Evolutionary conservation across 2,797 vertebrate genomes (phyloP).

Genomic region (Agapornis canus): DNA sequence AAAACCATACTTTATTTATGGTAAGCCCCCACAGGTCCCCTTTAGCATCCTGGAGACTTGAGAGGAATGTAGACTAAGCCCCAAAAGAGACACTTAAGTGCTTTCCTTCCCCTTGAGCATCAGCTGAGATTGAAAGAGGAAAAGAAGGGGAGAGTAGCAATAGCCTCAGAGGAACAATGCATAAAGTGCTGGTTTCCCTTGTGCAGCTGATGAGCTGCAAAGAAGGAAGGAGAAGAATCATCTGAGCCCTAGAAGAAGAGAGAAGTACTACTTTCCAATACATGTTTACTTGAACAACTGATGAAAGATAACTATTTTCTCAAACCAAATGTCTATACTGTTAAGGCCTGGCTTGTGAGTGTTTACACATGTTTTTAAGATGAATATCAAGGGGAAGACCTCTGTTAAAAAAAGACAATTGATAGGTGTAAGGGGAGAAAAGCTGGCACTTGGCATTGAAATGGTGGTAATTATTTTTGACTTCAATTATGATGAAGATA

Average conservation of each 20-base stretch:
- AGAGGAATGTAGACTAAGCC: conserved; percentile 1
- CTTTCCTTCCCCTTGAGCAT: conserved; percentile 45
- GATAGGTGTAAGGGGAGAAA: background rate
- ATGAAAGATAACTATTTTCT: rapidly evolving
- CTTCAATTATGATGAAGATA: background rate
- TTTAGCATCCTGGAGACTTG: background rate
- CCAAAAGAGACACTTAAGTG: conserved; percentile 61
- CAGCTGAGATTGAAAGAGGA: background rate
- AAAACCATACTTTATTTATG: conserved; percentile 28
- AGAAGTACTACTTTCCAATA: background rate
- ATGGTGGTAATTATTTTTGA: background rate
- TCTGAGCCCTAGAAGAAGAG: background rate
- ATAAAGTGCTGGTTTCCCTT: conserved; percentile 26
- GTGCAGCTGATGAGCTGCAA: background rate
- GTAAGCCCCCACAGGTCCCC: conserved; percentile 37
- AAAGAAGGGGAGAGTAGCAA: conserved; percentile 15
- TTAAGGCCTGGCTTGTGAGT: background rate
- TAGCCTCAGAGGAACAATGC: background rate
- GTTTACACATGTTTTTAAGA: background rate
- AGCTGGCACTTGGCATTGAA: background rate
- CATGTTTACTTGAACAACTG: background rate
- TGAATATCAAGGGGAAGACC: background rate
- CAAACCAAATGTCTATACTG: background rate
- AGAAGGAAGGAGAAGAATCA: background rate
- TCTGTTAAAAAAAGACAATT: background rate